These are phyloP conservation scores for Esox niger DNA, from an alignment of 2,113 vertebrate species.

Conservation along the genomic window DNA sequence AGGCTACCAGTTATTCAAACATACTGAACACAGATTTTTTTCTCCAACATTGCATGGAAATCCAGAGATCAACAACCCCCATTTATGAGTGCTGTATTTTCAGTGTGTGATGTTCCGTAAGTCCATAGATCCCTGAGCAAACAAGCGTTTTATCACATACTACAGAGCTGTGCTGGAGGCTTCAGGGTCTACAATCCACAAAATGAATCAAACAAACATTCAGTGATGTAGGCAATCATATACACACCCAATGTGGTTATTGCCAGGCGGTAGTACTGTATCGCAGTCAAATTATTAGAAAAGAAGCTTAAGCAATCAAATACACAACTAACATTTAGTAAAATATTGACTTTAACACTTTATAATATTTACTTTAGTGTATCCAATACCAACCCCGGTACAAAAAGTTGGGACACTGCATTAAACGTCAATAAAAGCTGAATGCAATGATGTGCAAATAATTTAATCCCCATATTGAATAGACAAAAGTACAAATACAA, in stretches of 20 bases:
- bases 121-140: constrained; percentile 72
- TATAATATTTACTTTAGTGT: background rate
- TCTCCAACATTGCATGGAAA: constrained; percentile 61
- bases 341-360: background rate
- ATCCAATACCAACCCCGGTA: too few species aligned
- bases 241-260: constrained; percentile 52
- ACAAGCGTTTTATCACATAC: constrained; percentile 66
- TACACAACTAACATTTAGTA: background rate
- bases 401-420: too few species aligned
- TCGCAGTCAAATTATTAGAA: constrained; percentile 35
- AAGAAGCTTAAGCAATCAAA: constrained; percentile 2
- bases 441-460: constrained; percentile 43
- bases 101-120: constrained; percentile 57
- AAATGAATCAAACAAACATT: constrained; percentile 68
- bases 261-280: constrained; percentile 39
- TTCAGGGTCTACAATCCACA: constrained; percentile 68
- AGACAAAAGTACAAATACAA: too few species aligned
- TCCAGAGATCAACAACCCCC: constrained; percentile 62
- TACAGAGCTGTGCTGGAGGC: constrained; percentile 65
- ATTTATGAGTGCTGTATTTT: constrained; percentile 58
- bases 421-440: too few species aligned
- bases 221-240: constrained; percentile 55
- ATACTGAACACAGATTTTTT: constrained; percentile 55
- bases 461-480: too few species aligned
- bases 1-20: constrained; percentile 57